A percentile compares a stretch with the other conserved stretches of the same genome.
These are phyloP conservation scores for Paraescarpia echinospica DNA, from an alignment of 1,140 invertebrate species.

Conservation along the genomic window DNA sequence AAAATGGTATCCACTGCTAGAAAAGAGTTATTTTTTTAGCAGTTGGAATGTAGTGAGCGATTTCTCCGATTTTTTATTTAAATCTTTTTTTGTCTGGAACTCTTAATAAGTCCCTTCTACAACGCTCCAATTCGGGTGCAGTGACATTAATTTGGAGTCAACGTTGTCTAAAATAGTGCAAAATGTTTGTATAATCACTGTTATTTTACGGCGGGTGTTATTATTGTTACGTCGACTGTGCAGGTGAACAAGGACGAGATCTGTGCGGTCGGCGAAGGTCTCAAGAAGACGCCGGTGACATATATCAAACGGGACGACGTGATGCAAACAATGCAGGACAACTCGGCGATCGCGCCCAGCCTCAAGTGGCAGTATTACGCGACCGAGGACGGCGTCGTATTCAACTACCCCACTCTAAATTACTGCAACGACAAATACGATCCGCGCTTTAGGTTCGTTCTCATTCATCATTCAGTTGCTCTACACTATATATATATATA, in stretches of 20 bases:
- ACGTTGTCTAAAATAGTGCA: no score
- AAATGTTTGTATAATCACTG: not conserved
- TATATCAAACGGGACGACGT: not conserved
- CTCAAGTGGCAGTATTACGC: conserved; percentile 13
- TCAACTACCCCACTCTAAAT: not conserved
- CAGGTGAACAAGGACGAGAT: not conserved
- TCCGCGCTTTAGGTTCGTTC: not conserved
- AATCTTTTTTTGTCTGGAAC: no score
- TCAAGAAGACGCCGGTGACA: not conserved
- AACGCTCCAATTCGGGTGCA: no score
- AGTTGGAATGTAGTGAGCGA: no score
- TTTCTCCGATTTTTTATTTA: no score
- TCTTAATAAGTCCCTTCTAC: no score
- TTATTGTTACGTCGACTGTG: not conserved
- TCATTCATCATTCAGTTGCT: not conserved
- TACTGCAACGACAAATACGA: not conserved
- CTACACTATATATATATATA: not conserved
- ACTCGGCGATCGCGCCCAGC: not conserved
- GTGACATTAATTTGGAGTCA: not conserved
- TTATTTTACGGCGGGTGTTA: not conserved
- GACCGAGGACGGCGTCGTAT: not conserved
- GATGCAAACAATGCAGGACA: not conserved
- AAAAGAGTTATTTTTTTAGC: no score
- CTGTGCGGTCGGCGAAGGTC: not conserved
- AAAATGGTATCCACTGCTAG: no score